phyloP scores from a whole-genome alignment of 1,140 invertebrate species.

The Euborellia annulipes region DNA sequence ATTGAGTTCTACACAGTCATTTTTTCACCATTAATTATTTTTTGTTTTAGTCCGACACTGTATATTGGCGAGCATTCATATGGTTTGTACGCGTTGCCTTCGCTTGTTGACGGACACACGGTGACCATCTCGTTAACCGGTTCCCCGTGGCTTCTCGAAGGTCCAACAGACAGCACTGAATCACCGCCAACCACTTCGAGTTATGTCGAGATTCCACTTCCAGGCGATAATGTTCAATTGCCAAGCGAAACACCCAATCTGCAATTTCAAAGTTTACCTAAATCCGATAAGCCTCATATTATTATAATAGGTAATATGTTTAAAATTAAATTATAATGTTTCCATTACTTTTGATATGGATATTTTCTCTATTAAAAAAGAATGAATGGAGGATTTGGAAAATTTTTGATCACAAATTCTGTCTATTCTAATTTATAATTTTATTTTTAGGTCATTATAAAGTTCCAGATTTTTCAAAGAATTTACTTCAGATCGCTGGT shows the following conservation, averaged over 20 bases:
- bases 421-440: conserved; percentile 1
- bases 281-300: too few species aligned
- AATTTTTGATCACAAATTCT: too few species aligned
- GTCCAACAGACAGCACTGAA: conserved; percentile 32
- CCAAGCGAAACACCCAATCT: too few species aligned
- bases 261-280: too few species aligned
- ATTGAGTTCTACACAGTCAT: too few species aligned
- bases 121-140: conserved; percentile 47
- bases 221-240: conserved; percentile 5
- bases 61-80: conserved; percentile 83
- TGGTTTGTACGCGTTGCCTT: conserved; percentile 80
- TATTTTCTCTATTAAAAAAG: too few species aligned
- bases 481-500: conserved; percentile 37
- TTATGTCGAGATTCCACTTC: background rate
- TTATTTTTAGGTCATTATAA: conserved; percentile 58
- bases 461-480: conserved; percentile 44
- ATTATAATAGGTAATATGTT: too few species aligned
- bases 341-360: too few species aligned
- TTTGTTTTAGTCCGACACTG: conserved; percentile 61
- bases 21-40: background rate
- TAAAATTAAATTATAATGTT: too few species aligned
- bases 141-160: conserved; percentile 45
- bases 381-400: too few species aligned
- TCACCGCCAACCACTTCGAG: background rate
- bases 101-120: conserved; percentile 71